Evolutionary conservation across 2,797 vertebrate species (phyloP).

Genomic region (Atherinosoma microstoma): DNA sequence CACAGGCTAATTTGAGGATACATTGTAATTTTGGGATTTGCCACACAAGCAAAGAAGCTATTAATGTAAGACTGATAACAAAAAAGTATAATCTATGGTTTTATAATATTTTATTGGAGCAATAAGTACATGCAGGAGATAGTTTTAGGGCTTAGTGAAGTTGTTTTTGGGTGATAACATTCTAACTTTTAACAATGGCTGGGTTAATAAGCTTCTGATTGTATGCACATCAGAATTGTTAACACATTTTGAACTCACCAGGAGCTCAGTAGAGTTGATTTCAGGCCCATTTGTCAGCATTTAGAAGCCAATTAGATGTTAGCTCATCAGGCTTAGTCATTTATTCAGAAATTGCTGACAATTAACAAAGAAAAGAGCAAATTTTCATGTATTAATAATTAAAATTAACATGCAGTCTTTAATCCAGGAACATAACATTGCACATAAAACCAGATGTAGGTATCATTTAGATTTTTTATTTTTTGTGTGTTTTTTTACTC

Average conservation of each 20-base stretch:
- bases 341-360: not conserved
- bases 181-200: not conserved
- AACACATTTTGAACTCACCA: not conserved
- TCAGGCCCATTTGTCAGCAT: not conserved
- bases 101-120: not conserved
- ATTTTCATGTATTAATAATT: no score
- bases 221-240: not conserved
- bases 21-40: constrained; percentile 18
- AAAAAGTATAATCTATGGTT: not conserved
- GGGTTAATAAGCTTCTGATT: not conserved
- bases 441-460: no score
- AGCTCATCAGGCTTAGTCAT: not conserved
- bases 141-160: not conserved
- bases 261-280: not conserved
- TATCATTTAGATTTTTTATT: no score
- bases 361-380: not conserved
- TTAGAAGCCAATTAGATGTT: not conserved
- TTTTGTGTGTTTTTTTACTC: no score
- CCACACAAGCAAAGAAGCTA: not conserved
- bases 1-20: constrained; percentile 10
- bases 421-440: not conserved
- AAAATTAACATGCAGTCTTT: no score
- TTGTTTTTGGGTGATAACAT: not conserved
- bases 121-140: not conserved
- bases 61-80: constrained; percentile 23